These are phyloP conservation scores for Corvus moneduloides DNA, from an alignment of 2,113 vertebrate species.

Conservation along the genomic window DNA sequence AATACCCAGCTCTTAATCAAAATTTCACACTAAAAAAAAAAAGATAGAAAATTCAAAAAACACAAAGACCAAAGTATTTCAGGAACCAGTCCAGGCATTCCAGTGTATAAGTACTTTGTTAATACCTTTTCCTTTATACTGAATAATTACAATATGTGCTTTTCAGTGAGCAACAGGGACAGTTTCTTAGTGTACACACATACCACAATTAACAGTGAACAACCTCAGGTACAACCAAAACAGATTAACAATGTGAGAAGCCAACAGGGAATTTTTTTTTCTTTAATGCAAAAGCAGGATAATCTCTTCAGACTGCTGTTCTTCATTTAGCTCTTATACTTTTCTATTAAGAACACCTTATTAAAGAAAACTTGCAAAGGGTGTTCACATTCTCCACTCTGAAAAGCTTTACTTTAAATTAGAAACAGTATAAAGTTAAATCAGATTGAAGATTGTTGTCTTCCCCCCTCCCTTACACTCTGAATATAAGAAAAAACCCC, in stretches of 20 bases:
- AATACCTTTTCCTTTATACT: background rate
- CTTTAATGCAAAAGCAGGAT: background rate
- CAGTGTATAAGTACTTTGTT: background rate
- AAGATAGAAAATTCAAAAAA: background rate
- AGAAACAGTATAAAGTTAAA: background rate
- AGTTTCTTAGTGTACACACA: background rate
- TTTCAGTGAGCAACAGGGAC: background rate
- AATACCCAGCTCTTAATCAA: background rate
- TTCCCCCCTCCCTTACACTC: background rate
- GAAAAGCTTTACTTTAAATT: constrained; percentile 8
- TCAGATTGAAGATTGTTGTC: background rate
- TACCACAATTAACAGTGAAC: background rate
- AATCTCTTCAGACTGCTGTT: background rate
- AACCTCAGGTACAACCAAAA: background rate
- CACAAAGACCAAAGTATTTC: background rate
- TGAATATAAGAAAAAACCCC: background rate
- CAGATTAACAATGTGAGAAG: background rate
- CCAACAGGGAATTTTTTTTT: background rate
- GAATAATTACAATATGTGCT: background rate
- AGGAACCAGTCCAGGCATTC: background rate
- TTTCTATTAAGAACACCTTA: background rate
- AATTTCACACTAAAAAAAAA: background rate
- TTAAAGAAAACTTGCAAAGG: background rate
- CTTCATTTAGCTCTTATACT: background rate
- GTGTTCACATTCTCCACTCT: background rate